Evolutionary conservation across 2,888 invertebrate genomes (phyloP), one percentile per base, ranked within the genome.

Genomic region (Rugalucina vietnamica): DNA sequence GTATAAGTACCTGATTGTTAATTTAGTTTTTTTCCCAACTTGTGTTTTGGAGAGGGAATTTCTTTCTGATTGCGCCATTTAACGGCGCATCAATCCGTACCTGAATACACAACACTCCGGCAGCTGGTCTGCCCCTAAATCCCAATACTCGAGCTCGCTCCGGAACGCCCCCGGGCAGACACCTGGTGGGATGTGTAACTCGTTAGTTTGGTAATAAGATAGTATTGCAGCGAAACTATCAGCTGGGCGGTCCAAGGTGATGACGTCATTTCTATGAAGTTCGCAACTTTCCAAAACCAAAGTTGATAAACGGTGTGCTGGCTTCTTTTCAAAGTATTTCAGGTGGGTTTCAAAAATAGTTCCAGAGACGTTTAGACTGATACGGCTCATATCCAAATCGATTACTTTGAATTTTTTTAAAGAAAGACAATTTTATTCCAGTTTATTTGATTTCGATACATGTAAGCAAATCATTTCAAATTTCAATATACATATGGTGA

Each of bases 151-250:
- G 50, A 86, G 54, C 37, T 86, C 86, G 32, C 57, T 76, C 70
- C 65, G 43, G 73, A 86, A 84, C 5, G 78, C 60, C 1, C 72
- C 77, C 1, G 86, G 86, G 60, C 86, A 86, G 18, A 86, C 79
- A n/a, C 70, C 50, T 2, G 77, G 49, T 24, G 86, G 86, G 74
- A 86, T 81, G 32, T 86, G 86, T 27, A 86, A 73, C 37, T 86
- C 75, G 1, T 74, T 81, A 0, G 86, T 84, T 49, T 86, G 81
- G 49, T 86, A 86, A 60, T 84, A 86, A 21, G 72, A 36, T 27
- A 86, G 60, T 39, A 86, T 82, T n/a, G 84, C 84, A 0, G 79
- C 54, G 39, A 86, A 86, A 54, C 79, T 39, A 0, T 82, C 82
- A 1, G 82, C 43, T 60, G 86, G 82, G 34, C 86, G 79, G 70